Evolutionary conservation across 1,140 invertebrate genomes (phyloP).

Genomic region (Pinna nobilis): DNA sequence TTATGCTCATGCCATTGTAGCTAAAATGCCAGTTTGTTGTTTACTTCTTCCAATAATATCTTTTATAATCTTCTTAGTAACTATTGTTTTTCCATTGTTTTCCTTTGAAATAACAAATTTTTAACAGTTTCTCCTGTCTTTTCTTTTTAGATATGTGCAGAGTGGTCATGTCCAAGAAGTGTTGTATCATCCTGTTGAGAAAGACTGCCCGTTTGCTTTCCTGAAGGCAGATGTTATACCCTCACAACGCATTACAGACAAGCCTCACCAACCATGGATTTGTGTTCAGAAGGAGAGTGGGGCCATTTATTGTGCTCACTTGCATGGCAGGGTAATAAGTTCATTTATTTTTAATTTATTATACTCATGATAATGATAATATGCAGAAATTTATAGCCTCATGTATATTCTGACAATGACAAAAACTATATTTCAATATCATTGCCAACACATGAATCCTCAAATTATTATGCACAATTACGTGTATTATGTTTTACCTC

Average conservation of each 20-base stretch:
- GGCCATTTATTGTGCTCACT: not conserved
- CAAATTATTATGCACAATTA: not conserved
- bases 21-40: no score
- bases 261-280: not conserved
- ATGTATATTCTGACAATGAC: no score
- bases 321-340: not conserved
- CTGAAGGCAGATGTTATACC: not conserved
- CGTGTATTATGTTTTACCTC: not conserved
- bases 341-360: not conserved
- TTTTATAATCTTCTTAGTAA: no score
- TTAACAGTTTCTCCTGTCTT: not conserved
- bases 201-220: not conserved
- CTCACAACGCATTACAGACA: not conserved
- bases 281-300: not conserved
- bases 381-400: no score
- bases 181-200: not conserved
- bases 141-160: not conserved
- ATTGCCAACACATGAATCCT: no score
- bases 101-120: not conserved
- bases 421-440: no score
- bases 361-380: not conserved
- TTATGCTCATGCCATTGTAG: no score
- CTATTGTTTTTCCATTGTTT: not conserved
- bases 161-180: constrained; percentile 3
- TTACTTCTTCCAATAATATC: no score